Base-by-base conservation (phyloP, 2,797 vertebrate genomes). In the Sphenopsis melanotis region DNA sequence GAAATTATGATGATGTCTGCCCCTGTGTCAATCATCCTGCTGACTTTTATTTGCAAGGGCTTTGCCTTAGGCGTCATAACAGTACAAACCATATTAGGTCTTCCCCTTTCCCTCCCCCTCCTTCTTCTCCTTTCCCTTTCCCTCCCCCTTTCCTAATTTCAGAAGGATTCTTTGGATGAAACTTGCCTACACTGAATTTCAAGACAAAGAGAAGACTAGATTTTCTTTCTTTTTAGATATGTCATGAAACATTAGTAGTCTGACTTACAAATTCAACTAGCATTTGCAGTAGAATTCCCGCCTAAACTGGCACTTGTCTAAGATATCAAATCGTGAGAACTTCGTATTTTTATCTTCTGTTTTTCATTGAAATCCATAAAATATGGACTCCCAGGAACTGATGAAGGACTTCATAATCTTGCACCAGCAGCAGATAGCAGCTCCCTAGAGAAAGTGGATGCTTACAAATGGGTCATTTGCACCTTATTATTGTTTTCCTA, bases 151-250 rank as follows among this genome's bases (percentile, higher is more conserved):
- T 23, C 29, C 22, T 9, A 2, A 29, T 44, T 30, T 80, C 37
- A 76, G 34, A 57, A 66, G 53, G 7, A 22, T 39, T 49, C 4
- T 76, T 66, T 26, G 32, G 22, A n/a, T 79, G 11, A 71, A 66
- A 36, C 5, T 61, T 59, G 4, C 7, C 22, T 55, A 9, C 24
- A n/a, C 3, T n/a, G 37, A 9, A 50, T 63, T 30, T 41, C 47
- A 61, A 70, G 89, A 95, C 50, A 97, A 95, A 65, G 68, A 81
- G 89, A 93, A 92, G 64, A 85, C 90, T 44, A 85, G 30, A 63
- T 82, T 78, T 86, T 68, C 71, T 91, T 94, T 96, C 66, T 93
- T 92, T 87, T 90, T 92, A 60, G 3, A 37, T 76, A 64, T 29
- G 41, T 18, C 66, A 53, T 46, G 64, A 95, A 90, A 27, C 10